Evolutionary conservation across 1,140 invertebrate genomes (phyloP), one percentile per base, ranked within the genome.

Genomic region (Pseudomyrmex cubaensis): DNA sequence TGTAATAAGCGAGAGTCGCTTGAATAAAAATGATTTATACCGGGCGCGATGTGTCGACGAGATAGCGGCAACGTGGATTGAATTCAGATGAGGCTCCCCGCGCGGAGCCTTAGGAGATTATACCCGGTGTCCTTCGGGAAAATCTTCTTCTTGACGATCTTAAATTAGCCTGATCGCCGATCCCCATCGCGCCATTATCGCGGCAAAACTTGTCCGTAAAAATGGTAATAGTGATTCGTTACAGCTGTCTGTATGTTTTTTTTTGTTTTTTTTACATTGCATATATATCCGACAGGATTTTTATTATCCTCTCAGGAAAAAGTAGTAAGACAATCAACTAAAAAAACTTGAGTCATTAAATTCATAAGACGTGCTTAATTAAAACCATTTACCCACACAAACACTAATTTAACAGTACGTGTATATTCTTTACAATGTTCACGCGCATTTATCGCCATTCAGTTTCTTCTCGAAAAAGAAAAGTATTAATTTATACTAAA

Each of bases 11-110:
- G 57, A 56, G 69, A 20, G 61, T 35, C 67, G 64, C 9, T 75
- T 54, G 64, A 89, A 88, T 90, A 85, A 89, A 89, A 89, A 86
- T 90, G 84, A 90, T 88, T 88, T 85, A 84, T 85, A 64, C 82
- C 62, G 22, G 57, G 17, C 17, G 76, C 72, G 84, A 89, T 89
- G 57, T 83, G 63, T 82, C 69, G 83, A 50, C 75, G 64, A 88
- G 84, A 87, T 90, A 83, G 46, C 78, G n/a, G 9, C 46, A 50
- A 44, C 72, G 57, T 82, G 84, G 48, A 90, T 90, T 87, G 85
- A 90, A 90, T 90, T 88, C 85, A 85, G 73, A 88, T 85, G 86
- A 85, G 66, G 48, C 67, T 59, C 8, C 35, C n/a, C 57, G 61
- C 13, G n/a, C n/a, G 12, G 13, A 5, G 20, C 56, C 2, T n/a